A percentile compares a stretch with the other conserved stretches of the same genome.
Conservation (phyloP, 2,113 vertebrate species). For the Anguilla japonica region DNA sequence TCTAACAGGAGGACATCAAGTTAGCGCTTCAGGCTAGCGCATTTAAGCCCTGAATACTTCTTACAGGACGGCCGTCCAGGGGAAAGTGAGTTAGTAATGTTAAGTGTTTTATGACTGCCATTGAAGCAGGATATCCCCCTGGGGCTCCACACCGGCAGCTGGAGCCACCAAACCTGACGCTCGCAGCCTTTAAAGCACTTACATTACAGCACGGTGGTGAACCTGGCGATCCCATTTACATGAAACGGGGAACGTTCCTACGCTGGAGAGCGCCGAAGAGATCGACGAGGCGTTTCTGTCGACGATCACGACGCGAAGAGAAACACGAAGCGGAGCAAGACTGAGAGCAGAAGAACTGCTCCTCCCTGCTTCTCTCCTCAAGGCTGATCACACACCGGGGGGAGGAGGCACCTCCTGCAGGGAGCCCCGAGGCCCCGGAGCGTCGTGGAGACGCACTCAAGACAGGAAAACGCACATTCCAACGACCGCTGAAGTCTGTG, state of each 20-base stretch:
- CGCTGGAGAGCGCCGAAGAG: not conserved
- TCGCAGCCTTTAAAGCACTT: not conserved
- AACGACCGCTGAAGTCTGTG: not conserved
- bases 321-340: not conserved
- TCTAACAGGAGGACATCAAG: not conserved
- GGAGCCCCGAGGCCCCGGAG: not conserved
- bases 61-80: not conserved
- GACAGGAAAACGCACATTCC: not conserved
- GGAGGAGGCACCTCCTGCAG: slow-evolving; percentile 12
- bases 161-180: not conserved
- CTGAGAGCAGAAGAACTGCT: not conserved
- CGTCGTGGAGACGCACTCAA: not conserved
- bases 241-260: not conserved
- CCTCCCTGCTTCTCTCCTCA: not conserved
- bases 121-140: not conserved
- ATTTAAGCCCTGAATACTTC: not conserved
- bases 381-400: not conserved
- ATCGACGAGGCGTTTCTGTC: not conserved
- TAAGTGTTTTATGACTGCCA: not conserved
- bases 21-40: not conserved
- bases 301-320: not conserved
- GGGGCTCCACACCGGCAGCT: not conserved
- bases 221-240: not conserved
- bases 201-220: not conserved
- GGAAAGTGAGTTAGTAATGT: not conserved